Evolutionary conservation across 2,797 vertebrate genomes (phyloP), one percentile per base, ranked within the genome.

Genomic region (Harpagifer antarcticus): DNA sequence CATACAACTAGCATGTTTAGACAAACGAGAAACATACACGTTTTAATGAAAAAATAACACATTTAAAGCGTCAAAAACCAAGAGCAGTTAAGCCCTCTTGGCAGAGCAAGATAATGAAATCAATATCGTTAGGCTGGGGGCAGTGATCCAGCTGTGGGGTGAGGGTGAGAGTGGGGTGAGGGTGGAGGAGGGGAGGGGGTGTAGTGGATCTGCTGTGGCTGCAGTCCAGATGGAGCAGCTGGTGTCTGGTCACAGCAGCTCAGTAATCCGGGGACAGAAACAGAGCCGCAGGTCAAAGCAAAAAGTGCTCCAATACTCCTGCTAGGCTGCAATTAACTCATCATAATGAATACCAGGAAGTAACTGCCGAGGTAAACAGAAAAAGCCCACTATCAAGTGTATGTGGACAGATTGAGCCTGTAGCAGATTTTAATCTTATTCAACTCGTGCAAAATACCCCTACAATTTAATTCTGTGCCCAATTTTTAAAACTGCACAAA

Each of bases 141-240:
- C 84, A 66, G 55, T 78, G 49, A n/a, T 86, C 82, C 89, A 90
- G 89, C 84, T 92, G 85, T 89, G 70, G 68, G 33, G 33, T 37
- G 70, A 67, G 31, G 31, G 1, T 0, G 37, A 3, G 27, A 3
- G 5, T 3, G 23, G 3, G 0, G 23, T n/a, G n/a, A n/a, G n/a
- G n/a, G n/a, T n/a, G n/a, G n/a, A n/a, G n/a, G n/a, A 3, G 27
- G 3, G 5, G 3, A 31, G 5, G 0, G 61, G 76, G 76, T 82
- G 77, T 59, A 57, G 74, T 53, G 13, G 53, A 90, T 90, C 77
- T 81, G 84, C 72, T 56, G 86, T 90, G 89, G 86, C 88, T 81
- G 0, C 4, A 70, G 70, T 90, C 88, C 91, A 93, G 87, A 87
- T 88, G 80, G 83, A 86, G 68, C 91, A 92, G 86, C 81, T 91